Percentiles rank a stretch among this genome's conserved stretches.
These are phyloP conservation scores for Puma concolor DNA, from an alignment of 2,113 vertebrate genomes.

Conservation along the genomic window DNA sequence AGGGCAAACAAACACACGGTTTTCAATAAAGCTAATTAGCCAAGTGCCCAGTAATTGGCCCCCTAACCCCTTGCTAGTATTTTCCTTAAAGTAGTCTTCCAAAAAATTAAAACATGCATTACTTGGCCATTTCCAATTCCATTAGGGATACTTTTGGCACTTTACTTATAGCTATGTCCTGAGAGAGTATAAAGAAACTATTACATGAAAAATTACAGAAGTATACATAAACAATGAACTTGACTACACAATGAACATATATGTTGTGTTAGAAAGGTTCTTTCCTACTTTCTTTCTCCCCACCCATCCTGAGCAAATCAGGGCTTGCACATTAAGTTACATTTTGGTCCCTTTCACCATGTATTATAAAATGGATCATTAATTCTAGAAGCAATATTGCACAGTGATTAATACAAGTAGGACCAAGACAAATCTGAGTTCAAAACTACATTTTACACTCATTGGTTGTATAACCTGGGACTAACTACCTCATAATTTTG, in stretches of 20 bases:
- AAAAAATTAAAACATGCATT: neutral
- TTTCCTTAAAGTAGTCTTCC: neutral
- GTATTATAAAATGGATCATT: neutral
- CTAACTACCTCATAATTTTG: neutral
- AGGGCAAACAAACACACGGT: neutral
- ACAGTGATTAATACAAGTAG: neutral
- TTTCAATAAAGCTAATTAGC: slow-evolving; percentile 11
- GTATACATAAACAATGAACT: neutral
- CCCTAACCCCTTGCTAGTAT: neutral
- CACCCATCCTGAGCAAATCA: neutral
- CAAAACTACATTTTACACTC: neutral
- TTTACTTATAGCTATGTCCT: neutral
- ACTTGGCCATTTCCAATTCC: neutral
- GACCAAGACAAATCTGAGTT: neutral
- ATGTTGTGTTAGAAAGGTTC: neutral
- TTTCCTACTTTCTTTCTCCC: neutral
- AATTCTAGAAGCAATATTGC: neutral
- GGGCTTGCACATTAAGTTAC: neutral
- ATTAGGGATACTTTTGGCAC: neutral
- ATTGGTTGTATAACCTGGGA: neutral
- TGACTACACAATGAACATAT: neutral
- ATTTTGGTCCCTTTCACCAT: neutral
- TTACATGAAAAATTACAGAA: neutral
- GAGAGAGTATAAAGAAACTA: neutral
- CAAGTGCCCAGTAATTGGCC: neutral